These are phyloP conservation scores for Gadopsis bispinosus DNA, from an alignment of 2,797 vertebrate genomes.

Conservation along the genomic window DNA sequence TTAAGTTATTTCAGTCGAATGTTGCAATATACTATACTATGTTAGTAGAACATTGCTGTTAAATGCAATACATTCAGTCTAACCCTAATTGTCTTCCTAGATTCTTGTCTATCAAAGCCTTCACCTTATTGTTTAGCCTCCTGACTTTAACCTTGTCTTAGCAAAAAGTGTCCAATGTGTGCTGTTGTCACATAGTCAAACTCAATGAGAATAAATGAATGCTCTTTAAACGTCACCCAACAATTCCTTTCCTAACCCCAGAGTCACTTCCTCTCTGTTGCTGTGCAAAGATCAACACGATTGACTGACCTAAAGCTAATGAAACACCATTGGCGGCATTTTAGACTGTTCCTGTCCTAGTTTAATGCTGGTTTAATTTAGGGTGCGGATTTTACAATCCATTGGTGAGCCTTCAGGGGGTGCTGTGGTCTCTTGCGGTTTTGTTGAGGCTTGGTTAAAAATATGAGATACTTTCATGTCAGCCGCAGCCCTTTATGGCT, in stretches of 20 bases:
- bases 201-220: not conserved
- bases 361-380: constrained; percentile 15
- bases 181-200: not conserved
- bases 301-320: not conserved
- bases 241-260: not conserved
- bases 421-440: not conserved
- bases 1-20: constrained; percentile 2
- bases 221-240: not conserved
- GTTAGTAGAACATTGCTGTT: constrained; percentile 1
- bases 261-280: not conserved
- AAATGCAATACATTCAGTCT: not conserved
- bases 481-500: constrained; percentile 11
- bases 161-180: not conserved
- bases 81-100: not conserved
- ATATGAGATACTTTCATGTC: constrained; percentile 11
- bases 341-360: not conserved
- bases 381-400: not conserved
- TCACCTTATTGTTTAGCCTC: not conserved
- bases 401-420: not conserved
- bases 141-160: not conserved
- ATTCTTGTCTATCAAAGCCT: not conserved
- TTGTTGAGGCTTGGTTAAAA: constrained; percentile 7
- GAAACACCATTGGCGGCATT: too few species aligned
- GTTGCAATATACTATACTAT: not conserved
- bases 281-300: not conserved